phyloP scores from a whole-genome alignment of 2,113 vertebrate species.

The Halcyon senegalensis region DNA sequence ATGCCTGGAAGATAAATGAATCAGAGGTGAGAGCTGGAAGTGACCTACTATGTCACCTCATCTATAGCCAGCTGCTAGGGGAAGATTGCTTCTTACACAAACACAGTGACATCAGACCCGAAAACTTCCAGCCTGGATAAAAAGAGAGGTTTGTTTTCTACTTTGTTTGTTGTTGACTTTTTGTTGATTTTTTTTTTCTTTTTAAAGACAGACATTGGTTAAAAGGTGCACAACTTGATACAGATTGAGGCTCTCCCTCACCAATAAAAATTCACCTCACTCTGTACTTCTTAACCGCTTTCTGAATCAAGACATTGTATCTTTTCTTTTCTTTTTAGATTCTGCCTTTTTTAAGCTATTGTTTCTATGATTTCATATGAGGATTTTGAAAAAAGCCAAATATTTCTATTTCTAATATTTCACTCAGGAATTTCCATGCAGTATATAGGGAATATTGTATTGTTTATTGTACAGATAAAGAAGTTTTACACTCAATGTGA shows the following conservation, averaged over 20 bases:
- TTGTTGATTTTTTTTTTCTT: neutral
- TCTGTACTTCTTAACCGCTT: neutral
- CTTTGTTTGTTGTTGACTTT: neutral
- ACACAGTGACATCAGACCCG: neutral
- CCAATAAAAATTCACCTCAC: neutral
- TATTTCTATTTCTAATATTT: neutral
- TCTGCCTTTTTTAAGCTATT: neutral
- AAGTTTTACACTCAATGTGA: neutral
- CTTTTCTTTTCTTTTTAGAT: neutral
- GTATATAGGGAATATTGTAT: neutral
- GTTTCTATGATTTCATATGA: neutral
- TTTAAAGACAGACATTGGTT: neutral
- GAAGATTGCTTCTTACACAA: neutral
- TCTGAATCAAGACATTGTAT: neutral
- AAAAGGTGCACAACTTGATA: neutral
- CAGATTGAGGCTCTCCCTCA: neutral
- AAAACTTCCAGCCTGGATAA: neutral
- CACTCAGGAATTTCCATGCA: neutral
- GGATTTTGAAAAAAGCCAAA: neutral
- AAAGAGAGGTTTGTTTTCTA: neutral
- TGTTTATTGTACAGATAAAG: neutral
- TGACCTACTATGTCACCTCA: neutral
- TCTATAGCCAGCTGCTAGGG: neutral
- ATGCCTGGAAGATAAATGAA: slow-evolving; percentile 44
- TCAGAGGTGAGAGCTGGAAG: slow-evolving; percentile 2